phyloP scores from a whole-genome alignment of 2,113 vertebrate genomes.

The Trichechus manatus region DNA sequence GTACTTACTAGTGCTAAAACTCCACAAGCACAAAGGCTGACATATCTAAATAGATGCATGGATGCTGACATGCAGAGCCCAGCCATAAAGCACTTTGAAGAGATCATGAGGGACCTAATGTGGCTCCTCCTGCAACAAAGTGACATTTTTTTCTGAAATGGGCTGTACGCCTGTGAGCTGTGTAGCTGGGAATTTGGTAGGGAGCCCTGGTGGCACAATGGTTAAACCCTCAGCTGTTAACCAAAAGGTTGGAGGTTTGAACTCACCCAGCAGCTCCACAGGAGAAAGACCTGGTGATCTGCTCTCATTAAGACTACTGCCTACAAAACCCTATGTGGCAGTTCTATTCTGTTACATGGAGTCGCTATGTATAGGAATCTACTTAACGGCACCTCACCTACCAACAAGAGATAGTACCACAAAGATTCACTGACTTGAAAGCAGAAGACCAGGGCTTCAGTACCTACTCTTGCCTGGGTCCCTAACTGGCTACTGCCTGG shows the following conservation, averaged over 20 bases:
- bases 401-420: not conserved
- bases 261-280: not conserved
- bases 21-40: conserved; percentile 20
- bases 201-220: not conserved
- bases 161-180: accelerated
- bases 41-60: accelerated
- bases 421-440: not conserved
- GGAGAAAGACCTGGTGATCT: not conserved
- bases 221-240: not conserved
- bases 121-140: not conserved
- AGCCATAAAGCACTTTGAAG: not conserved
- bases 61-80: not conserved
- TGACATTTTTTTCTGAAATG: not conserved
- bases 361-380: not conserved
- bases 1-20: not conserved
- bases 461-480: not conserved
- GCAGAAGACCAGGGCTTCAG: not conserved
- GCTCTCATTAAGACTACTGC: not conserved
- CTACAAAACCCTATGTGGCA: not conserved
- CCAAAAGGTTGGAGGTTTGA: not conserved
- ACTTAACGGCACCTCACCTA: not conserved
- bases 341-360: not conserved
- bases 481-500: not conserved
- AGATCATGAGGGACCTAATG: not conserved
- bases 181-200: accelerated